Percentiles rank a stretch among this genome's conserved stretches.
Evolutionary conservation across 2,888 invertebrate genomes (phyloP).

Genomic region (Tachina lurida): DNA sequence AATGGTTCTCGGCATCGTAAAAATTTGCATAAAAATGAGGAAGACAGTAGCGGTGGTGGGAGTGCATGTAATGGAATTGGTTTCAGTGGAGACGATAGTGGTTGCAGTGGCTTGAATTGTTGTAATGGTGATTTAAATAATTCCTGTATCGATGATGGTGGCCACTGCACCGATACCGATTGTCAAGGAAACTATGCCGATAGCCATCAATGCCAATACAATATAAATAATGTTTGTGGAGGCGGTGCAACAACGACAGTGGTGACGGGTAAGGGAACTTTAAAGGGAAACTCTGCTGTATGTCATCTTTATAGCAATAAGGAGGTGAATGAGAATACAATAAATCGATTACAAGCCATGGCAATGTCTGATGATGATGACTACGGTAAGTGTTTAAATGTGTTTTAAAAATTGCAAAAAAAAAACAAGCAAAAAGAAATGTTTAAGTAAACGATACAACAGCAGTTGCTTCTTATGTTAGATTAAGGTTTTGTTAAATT

Average conservation of each 20-base stretch:
- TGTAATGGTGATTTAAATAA: constrained; percentile 59
- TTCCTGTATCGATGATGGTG: constrained; percentile 48
- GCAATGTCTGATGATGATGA: constrained; percentile 83
- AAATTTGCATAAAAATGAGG: constrained; percentile 26
- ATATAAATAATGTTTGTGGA: constrained; percentile 73
- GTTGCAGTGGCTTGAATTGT: constrained; percentile 47
- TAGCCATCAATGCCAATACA: constrained; percentile 76
- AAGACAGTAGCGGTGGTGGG: constrained; percentile 30
- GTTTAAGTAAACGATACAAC: no score
- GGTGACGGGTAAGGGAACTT: constrained; percentile 26
- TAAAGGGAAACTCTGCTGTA: constrained; percentile 71
- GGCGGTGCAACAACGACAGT: constrained; percentile 4
- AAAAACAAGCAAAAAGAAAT: no score
- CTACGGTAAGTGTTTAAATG: constrained; percentile 78
- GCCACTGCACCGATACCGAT: constrained; percentile 67
- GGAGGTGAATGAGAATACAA: constrained; percentile 82
- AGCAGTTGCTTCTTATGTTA: no score
- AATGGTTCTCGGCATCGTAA: constrained; percentile 30
- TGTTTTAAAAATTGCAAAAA: neutral
- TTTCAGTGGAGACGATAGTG: constrained; percentile 64
- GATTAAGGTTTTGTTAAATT: no score
- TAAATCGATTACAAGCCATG: constrained; percentile 82
- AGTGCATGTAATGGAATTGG: neutral
- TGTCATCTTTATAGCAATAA: constrained; percentile 71
- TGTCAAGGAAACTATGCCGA: constrained; percentile 76